A percentile compares a stretch with the other conserved stretches of the same genome.
Evolutionary conservation across 2,797 vertebrate species (phyloP).

Genomic region (Tadarida brasiliensis): DNA sequence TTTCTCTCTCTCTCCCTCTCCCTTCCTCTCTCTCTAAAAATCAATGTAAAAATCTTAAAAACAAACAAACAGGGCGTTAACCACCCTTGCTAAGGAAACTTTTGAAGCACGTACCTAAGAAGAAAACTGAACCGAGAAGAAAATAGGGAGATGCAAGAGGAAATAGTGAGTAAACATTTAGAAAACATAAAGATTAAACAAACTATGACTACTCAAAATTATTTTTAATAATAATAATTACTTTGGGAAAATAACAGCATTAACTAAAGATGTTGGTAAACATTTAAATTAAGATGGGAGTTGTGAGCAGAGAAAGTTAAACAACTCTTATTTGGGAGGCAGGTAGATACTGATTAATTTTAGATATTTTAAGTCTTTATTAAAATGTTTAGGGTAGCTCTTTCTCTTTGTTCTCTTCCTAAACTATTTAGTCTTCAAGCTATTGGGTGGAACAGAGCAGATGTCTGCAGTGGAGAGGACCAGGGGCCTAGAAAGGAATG

Average conservation of each 20-base stretch:
- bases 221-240: conserved; percentile 46
- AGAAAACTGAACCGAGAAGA: conserved; percentile 55
- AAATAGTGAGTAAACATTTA: background rate
- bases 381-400: background rate
- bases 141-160: conserved; percentile 28
- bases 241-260: conserved; percentile 32
- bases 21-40: background rate
- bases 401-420: background rate
- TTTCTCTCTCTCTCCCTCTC: background rate
- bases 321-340: background rate
- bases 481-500: background rate
- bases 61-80: background rate
- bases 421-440: background rate
- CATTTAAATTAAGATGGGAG: background rate
- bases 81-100: background rate
- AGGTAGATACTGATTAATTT: conserved; percentile 26
- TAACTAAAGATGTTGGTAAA: background rate
- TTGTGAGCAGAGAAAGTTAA: conserved; percentile 29
- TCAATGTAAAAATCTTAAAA: background rate
- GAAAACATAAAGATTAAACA: conserved; percentile 41
- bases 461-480: background rate
- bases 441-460: background rate
- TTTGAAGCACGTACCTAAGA: background rate
- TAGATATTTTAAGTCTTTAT: background rate
- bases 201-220: conserved; percentile 21